phyloP scores from a whole-genome alignment of 2,888 invertebrate species.

The Alviniconcha strummeri region DNA sequence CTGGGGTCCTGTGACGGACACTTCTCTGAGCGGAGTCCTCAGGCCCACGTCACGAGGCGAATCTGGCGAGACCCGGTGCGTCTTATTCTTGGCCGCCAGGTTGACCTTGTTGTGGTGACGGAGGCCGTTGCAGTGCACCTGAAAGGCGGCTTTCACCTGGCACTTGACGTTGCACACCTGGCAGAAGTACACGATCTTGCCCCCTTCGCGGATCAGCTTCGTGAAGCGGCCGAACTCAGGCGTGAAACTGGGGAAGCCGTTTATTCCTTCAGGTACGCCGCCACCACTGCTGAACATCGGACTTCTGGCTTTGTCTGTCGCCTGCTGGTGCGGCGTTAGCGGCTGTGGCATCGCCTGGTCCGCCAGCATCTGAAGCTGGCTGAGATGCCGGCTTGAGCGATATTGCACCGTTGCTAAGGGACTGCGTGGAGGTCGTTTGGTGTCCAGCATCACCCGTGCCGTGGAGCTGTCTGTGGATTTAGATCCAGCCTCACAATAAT shows the following conservation, averaged over 20 bases:
- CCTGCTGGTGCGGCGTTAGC: not conserved
- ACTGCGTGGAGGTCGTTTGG: not conserved
- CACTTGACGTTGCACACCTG: conserved; percentile 65
- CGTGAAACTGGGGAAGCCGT: conserved; percentile 47
- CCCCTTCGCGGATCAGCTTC: conserved; percentile 61
- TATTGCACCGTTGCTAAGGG: conserved; percentile 20
- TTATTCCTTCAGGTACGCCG: not conserved
- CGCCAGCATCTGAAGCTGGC: conserved; percentile 50
- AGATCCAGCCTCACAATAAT: too few relatives aligned
- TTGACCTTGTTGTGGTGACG: conserved; percentile 52
- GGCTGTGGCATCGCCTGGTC: conserved; percentile 50
- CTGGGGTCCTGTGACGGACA: not conserved
- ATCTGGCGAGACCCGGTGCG: not conserved
- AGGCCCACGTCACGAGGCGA: not conserved
- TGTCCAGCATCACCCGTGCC: too few relatives aligned
- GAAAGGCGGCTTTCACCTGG: conserved; percentile 58
- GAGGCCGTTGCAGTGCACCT: conserved; percentile 52
- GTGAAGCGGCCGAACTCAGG: conserved; percentile 63
- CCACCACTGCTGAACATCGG: not conserved
- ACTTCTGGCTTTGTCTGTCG: not conserved
- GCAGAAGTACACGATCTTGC: conserved; percentile 64
- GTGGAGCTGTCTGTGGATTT: too few relatives aligned
- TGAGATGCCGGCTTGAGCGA: conserved; percentile 30
- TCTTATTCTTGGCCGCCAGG: conserved; percentile 43
- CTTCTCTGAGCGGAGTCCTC: conserved; percentile 14